Evolutionary conservation across 2,113 vertebrate genomes (phyloP).

Genomic region (Andinoacara biseriatus): DNA sequence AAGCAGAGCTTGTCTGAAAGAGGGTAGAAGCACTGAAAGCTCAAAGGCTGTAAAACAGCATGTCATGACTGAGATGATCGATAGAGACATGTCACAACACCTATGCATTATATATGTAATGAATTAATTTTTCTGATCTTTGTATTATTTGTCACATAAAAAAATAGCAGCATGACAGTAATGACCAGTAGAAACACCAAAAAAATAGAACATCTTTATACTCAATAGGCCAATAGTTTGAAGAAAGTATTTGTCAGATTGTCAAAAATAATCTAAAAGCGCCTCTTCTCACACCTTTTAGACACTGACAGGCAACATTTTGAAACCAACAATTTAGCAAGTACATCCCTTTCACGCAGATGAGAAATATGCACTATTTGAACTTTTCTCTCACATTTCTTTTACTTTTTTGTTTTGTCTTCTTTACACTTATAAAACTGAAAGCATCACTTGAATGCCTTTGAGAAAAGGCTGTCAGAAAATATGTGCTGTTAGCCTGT

Average conservation of each 20-base stretch:
- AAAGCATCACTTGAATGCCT: not conserved
- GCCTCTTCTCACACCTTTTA: not conserved
- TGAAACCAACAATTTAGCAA: not conserved
- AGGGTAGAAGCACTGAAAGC: no score
- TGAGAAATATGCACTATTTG: not conserved
- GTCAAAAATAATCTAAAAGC: not conserved
- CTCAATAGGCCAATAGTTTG: not conserved
- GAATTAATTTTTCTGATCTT: not conserved
- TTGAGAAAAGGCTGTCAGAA: not conserved
- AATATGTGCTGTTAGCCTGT: not conserved
- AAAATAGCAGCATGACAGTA: not conserved
- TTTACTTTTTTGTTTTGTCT: not conserved
- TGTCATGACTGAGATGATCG: not conserved
- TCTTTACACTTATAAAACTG: not conserved
- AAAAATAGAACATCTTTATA: not conserved
- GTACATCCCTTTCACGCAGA: not conserved
- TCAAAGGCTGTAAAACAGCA: not conserved
- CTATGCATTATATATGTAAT: not conserved
- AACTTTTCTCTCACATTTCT: not conserved
- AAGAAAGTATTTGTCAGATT: not conserved
- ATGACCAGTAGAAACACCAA: not conserved
- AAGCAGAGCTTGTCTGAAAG: not conserved
- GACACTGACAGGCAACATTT: not conserved
- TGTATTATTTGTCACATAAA: not conserved
- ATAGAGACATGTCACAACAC: not conserved